These are phyloP conservation scores for Cryptocephalus primarius DNA, from an alignment of 2,888 invertebrate genomes.

Conservation along the genomic window DNA sequence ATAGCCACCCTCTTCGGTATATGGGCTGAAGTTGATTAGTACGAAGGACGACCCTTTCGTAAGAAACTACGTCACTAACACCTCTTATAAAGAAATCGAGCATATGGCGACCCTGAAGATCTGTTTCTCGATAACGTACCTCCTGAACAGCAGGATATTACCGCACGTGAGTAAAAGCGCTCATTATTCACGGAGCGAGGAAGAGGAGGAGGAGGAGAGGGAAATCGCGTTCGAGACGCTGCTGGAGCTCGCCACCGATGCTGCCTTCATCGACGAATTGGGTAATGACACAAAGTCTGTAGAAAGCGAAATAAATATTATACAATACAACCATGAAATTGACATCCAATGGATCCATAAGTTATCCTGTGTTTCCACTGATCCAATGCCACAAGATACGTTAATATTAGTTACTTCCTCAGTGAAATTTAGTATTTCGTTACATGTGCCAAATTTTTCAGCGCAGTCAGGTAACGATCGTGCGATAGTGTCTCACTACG, in stretches of 20 bases:
- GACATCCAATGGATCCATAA: too few species aligned
- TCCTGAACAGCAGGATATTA: conserved; percentile 24
- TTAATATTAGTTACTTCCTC: too few species aligned
- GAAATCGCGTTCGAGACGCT: conserved; percentile 21
- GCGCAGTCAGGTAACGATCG: conserved; percentile 12
- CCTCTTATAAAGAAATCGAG: conserved; percentile 25
- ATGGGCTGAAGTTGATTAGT: conserved; percentile 25
- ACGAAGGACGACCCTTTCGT: conserved; percentile 15
- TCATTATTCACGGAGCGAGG: conserved; percentile 1
- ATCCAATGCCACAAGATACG: too few species aligned
- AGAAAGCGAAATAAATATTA: background rate
- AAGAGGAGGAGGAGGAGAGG: conserved; percentile 6
- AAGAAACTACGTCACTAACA: conserved; percentile 23
- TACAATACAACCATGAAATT: too few species aligned
- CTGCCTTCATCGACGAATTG: conserved; percentile 28
- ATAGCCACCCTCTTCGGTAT: conserved; percentile 20
- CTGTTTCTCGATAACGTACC: conserved; percentile 25
- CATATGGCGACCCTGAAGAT: conserved; percentile 29
- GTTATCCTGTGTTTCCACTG: too few species aligned
- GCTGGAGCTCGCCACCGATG: conserved; percentile 23
- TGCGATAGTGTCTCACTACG: conserved; percentile 7
- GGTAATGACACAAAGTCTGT: conserved; percentile 15
- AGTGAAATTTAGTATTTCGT: too few species aligned
- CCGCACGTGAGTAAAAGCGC: conserved; percentile 9
- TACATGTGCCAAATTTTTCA: conserved; percentile 10